These are phyloP conservation scores for Mungos mungo DNA, from an alignment of 2,113 vertebrate genomes.

Conservation along the genomic window DNA sequence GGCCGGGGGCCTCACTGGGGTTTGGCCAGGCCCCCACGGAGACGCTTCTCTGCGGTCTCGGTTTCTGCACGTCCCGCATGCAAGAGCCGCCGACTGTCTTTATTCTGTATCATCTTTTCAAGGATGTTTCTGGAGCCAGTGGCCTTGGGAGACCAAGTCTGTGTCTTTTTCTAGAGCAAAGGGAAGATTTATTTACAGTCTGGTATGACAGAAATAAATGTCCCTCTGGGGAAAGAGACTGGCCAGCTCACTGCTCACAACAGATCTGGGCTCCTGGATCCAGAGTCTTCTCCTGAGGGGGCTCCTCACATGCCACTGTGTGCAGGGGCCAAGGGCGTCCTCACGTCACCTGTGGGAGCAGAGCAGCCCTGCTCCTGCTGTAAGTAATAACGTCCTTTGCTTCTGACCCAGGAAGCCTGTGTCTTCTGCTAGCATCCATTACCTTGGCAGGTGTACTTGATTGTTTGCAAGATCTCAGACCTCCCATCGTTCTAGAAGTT, in stretches of 20 bases:
- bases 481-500: not conserved
- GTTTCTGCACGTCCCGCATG: not conserved
- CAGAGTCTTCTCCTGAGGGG: not conserved
- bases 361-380: not conserved
- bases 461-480: not conserved
- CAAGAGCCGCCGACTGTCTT: not conserved
- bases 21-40: not conserved
- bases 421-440: not conserved
- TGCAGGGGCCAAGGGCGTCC: no score
- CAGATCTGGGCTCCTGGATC: not conserved
- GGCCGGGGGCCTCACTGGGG: fast-evolving
- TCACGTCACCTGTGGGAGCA: not conserved
- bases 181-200: not conserved
- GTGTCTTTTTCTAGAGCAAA: not conserved
- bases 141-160: not conserved
- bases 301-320: fast-evolving
- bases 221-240: not conserved
- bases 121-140: not conserved
- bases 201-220: not conserved
- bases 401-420: not conserved
- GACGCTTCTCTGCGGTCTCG: not conserved
- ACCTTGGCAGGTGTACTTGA: not conserved
- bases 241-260: not conserved
- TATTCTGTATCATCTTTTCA: not conserved
- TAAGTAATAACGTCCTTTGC: not conserved